Percentiles rank a stretch among this genome's conserved stretches.
Conservation (phyloP, 1,140 invertebrate species). For the Paramacrobiotus metropolitanus region DNA sequence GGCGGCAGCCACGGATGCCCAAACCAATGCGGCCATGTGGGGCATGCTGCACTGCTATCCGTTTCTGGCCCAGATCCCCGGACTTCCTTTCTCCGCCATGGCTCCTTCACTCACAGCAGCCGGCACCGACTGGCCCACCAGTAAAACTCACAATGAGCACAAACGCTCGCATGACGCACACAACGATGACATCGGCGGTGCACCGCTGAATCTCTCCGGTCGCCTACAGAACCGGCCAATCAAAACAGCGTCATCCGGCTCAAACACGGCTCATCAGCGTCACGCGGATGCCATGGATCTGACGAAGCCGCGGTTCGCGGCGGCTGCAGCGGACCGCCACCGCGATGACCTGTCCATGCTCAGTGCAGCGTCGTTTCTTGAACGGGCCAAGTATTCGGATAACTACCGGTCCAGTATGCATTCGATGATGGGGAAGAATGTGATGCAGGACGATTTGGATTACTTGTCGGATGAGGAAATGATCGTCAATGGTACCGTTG, state of each 20-base stretch:
- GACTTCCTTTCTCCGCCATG: background rate
- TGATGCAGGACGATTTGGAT: background rate
- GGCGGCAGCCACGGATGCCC: background rate
- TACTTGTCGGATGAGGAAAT: background rate
- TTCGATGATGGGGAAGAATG: background rate
- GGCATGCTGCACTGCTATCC: slow-evolving; percentile 4
- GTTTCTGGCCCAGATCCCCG: background rate
- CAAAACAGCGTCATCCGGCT: too few species aligned
- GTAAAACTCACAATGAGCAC: too few species aligned
- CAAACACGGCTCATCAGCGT: too few species aligned
- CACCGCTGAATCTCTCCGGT: background rate
- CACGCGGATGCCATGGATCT: background rate
- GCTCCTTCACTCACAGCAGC: background rate
- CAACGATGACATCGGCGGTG: background rate
- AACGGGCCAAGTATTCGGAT: background rate
- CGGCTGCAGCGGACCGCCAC: too few species aligned
- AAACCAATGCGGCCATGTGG: slow-evolving; percentile 3
- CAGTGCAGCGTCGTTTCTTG: background rate
- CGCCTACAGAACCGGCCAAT: background rate
- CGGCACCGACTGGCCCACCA: background rate
- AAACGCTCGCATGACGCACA: background rate
- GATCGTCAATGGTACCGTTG: background rate
- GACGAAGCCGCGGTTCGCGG: background rate
- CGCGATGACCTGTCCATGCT: background rate
- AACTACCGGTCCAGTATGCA: background rate